Conservation (phyloP, 2,113 vertebrate genomes). For the Pantherophis guttatus region DNA sequence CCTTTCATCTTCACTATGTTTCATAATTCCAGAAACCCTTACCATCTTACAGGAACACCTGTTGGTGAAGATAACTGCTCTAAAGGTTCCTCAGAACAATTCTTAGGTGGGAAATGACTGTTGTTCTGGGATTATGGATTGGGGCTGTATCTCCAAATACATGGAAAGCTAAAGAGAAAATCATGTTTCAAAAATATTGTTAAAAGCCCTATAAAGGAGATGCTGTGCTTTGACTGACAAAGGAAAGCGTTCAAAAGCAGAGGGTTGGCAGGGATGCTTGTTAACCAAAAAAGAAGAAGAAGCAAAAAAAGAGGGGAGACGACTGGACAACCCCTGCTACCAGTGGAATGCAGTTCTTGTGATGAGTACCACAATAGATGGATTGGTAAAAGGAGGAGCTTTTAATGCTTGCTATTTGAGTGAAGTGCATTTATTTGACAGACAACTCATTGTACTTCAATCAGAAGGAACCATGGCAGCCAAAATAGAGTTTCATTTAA, state of each 20-base stretch:
- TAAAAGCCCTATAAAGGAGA: not conserved
- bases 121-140: not conserved
- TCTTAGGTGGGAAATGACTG: not conserved
- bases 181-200: not conserved
- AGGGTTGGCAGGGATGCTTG: not conserved
- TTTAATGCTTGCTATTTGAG: slow-evolving; percentile 6
- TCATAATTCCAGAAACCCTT: not conserved
- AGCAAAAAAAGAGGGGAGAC: accelerated
- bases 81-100: not conserved
- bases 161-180: not conserved
- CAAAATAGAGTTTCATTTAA: not conserved
- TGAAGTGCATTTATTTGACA: slow-evolving; percentile 16
- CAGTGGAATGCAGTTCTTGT: not conserved
- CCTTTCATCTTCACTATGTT: not conserved
- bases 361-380: not conserved
- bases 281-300: not conserved
- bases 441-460: slow-evolving; percentile 10
- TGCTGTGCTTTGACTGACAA: slow-evolving; percentile 3
- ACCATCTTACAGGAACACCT: not conserved
- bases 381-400: not conserved
- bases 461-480: not conserved
- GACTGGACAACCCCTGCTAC: not conserved
- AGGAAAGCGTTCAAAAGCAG: slow-evolving; percentile 34
- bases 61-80: not conserved
- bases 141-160: not conserved